Conservation (phyloP, 2,797 vertebrate genomes). For the Ptychobarbus kaznakovi region DNA sequence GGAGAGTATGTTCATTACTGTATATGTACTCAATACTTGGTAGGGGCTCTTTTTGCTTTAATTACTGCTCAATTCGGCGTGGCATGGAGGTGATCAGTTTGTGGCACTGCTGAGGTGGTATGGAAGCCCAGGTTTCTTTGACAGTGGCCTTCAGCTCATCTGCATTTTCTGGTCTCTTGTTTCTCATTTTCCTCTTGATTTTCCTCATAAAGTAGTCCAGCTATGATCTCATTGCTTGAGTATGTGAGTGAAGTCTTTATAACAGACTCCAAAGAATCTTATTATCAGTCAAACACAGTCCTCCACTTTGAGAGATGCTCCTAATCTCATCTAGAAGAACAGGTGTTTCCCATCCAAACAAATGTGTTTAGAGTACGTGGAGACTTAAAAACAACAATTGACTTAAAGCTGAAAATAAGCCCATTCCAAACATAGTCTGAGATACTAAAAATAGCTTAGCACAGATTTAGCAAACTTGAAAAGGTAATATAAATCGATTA, state of each 20-base stretch:
- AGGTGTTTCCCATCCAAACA: slow-evolving; percentile 61
- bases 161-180: too few species aligned
- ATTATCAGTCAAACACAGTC: slow-evolving; percentile 58
- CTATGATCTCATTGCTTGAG: slow-evolving; percentile 11
- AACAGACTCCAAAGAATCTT: slow-evolving; percentile 39
- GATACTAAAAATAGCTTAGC: slow-evolving; percentile 44
- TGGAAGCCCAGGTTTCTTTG: too few species aligned
- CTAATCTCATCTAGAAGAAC: slow-evolving; percentile 60
- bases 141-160: too few species aligned
- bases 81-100: too few species aligned
- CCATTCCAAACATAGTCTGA: slow-evolving; percentile 46
- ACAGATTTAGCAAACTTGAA: slow-evolving; percentile 30
- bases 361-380: slow-evolving; percentile 57
- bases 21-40: too few species aligned
- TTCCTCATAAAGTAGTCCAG: neutral
- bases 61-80: too few species aligned
- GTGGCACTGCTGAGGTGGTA: too few species aligned
- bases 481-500: slow-evolving; percentile 27
- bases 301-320: slow-evolving; percentile 18
- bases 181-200: too few species aligned
- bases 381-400: slow-evolving; percentile 42
- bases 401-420: slow-evolving; percentile 33
- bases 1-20: too few species aligned
- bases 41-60: too few species aligned
- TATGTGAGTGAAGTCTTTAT: slow-evolving; percentile 30